These are phyloP conservation scores for Tinamus major DNA, from an alignment of 2,797 vertebrate species.

Conservation along the genomic window DNA sequence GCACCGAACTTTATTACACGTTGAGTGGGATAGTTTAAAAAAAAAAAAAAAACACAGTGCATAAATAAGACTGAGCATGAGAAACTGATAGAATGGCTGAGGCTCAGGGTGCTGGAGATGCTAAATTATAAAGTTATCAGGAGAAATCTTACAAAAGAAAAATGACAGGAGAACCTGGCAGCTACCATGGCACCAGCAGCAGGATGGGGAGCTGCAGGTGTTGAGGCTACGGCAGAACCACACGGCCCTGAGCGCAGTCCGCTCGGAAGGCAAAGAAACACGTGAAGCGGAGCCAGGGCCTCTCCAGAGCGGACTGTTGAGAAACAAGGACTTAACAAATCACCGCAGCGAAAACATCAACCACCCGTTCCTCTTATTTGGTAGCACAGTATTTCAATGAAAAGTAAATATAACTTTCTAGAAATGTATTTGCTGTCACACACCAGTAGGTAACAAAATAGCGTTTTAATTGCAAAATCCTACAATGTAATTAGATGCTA, in stretches of 20 bases:
- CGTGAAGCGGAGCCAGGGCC: neutral
- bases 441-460: constrained; percentile 33
- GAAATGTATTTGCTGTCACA: constrained; percentile 12
- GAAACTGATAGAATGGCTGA: neutral
- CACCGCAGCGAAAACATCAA: neutral
- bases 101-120: neutral
- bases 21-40: neutral
- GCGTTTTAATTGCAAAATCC: constrained; percentile 18
- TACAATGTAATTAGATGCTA: neutral
- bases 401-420: constrained; percentile 13
- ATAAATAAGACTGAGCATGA: neutral
- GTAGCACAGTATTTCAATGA: neutral
- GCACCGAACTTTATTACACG: neutral
- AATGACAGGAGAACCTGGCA: neutral
- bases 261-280: neutral
- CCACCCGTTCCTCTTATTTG: constrained; percentile 18
- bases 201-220: neutral
- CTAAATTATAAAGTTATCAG: neutral
- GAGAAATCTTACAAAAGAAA: neutral
- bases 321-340: neutral
- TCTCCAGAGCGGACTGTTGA: neutral
- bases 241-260: neutral
- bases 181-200: neutral
- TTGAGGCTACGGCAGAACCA: neutral
- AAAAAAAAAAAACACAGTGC: neutral